A percentile compares a stretch with the other conserved stretches of the same genome.
Evolutionary conservation across 2,113 vertebrate species (phyloP).

Genomic region (human): DNA sequence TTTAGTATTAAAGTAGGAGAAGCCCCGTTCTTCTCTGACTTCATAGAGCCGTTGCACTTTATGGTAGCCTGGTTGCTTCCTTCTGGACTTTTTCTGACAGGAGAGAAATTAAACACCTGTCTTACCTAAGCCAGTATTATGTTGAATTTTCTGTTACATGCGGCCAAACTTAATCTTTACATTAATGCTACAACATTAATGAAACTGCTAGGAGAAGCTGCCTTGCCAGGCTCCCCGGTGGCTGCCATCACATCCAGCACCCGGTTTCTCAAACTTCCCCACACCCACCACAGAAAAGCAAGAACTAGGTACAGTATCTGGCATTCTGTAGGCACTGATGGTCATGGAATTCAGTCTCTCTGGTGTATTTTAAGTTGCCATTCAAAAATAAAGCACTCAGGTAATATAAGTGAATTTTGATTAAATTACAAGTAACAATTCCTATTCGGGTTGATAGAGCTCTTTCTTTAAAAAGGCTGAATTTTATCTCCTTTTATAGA

Average conservation of each 20-base stretch:
- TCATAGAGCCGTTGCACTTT: not conserved
- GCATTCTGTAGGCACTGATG: fast-evolving
- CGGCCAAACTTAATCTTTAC: not conserved
- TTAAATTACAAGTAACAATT: not conserved
- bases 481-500: not conserved
- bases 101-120: not conserved
- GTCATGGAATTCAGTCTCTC: not conserved
- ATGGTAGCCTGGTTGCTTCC: not conserved
- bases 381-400: not conserved
- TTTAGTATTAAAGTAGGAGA: not conserved
- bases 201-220: too few relatives aligned
- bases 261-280: not conserved
- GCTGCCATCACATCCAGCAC: too few relatives aligned
- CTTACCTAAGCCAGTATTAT: not conserved
- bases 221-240: not conserved
- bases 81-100: not conserved
- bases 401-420: conserved; percentile 16
- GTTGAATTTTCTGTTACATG: not conserved
- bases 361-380: not conserved
- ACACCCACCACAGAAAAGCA: too few relatives aligned
- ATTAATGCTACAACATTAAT: not conserved
- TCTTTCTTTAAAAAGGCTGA: not conserved
- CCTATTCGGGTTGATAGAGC: conserved; percentile 13
- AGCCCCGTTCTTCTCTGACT: not conserved
- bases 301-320: too few relatives aligned